Evolutionary conservation across 2,797 vertebrate species (phyloP).

Genomic region (Coreius guichenoti): DNA sequence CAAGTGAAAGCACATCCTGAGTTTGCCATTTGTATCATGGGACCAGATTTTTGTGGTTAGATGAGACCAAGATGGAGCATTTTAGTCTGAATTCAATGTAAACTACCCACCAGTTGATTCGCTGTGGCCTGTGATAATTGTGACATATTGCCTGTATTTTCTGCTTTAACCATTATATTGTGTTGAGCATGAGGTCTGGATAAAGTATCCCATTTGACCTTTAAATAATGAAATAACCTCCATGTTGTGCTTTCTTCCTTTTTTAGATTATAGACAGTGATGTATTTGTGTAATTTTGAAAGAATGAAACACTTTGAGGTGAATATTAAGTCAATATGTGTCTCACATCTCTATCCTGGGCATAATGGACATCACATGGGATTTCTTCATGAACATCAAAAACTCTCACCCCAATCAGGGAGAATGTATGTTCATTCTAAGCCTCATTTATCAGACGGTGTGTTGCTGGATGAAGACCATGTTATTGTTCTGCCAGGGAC

Average conservation of each 20-base stretch:
- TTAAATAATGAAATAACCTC: neutral
- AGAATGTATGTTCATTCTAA: slow-evolving; percentile 21
- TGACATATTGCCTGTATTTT: neutral
- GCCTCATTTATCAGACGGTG: slow-evolving; percentile 11
- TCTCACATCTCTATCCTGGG: slow-evolving; percentile 7
- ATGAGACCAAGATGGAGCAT: neutral
- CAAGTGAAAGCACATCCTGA: neutral
- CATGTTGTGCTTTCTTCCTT: neutral
- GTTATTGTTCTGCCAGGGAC: neutral
- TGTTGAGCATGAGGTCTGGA: neutral
- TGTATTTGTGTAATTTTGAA: slow-evolving; percentile 25
- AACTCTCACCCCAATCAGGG: neutral
- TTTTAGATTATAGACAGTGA: slow-evolving; percentile 36
- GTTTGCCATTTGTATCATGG: neutral
- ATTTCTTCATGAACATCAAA: slow-evolving; percentile 18
- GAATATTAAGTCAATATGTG: slow-evolving; percentile 15
- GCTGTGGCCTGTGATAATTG: neutral
- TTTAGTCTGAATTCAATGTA: neutral
- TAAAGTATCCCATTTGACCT: neutral
- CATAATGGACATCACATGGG: slow-evolving; percentile 16
- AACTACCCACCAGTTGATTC: neutral
- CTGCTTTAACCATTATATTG: neutral
- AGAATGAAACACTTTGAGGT: slow-evolving; percentile 9
- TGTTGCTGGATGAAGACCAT: neutral
- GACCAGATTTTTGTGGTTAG: neutral